Base-by-base conservation (phyloP, 2,888 invertebrate species). In the Eurytoma adleriae region DNA sequence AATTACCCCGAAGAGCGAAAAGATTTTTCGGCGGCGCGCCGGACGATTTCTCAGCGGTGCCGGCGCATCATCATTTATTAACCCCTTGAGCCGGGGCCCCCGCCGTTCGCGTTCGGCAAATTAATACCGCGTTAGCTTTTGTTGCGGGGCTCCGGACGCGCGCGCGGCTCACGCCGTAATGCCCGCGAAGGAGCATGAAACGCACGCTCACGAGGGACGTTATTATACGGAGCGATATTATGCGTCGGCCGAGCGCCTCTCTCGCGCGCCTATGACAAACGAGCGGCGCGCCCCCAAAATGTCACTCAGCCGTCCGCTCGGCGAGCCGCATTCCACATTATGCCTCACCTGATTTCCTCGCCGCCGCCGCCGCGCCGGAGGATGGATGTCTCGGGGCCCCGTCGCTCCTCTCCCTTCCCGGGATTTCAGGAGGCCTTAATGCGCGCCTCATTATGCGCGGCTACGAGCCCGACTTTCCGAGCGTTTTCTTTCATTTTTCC, bases 251-350 rank as follows among this genome's bases (percentile, higher is more conserved):
- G 72, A 62, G 48, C 67, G 66, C 59, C 57, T 20, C 18, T 30
- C 30, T 66, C 66, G 54, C 71, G 61, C 54, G 40, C 61, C 52
- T 75, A 88, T 89, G 89, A 90, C 89, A 89, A 90, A 90, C 89
- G 90, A 90, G 87, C 86, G 83, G 84, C 85, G 86, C 88, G 89
- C 85, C 88, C 90, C 88, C 87, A 85, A 90, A 90, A 89, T 85
- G 90, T 90, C 90, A 88, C 87, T 90, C 90, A 89, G 61, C 86
- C 85, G 82, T 62, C 76, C 67, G 67, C 79, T 80, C 76, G 84
- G 78, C 83, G 54, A 77, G 74, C 83, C 85, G 81, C 88, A 88
- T 87, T 88, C 87, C 87, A 85, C 84, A 83, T 83, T 86, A 85
- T 84, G 85, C 86, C 84, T 86, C 85, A 85, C 86, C 86, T 83